phyloP scores from a whole-genome alignment of 2,888 invertebrate genomes.

The Melolontha melolontha region DNA sequence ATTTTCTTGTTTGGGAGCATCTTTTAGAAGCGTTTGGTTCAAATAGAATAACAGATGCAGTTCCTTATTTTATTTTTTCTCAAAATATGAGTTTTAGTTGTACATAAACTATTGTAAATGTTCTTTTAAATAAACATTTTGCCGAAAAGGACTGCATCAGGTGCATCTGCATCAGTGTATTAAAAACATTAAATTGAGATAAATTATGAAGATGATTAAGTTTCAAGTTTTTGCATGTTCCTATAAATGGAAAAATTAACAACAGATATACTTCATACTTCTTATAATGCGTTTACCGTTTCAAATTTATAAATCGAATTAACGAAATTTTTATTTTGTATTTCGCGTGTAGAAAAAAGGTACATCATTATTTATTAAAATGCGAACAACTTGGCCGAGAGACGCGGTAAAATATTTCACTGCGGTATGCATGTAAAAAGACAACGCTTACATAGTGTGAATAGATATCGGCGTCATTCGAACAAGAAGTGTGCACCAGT shows the following conservation, averaged over 20 bases:
- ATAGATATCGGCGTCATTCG: slow-evolving; percentile 14
- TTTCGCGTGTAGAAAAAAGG: slow-evolving; percentile 23
- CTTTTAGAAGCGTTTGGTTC: too few species aligned
- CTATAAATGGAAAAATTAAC: slow-evolving; percentile 4
- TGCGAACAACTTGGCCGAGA: slow-evolving; percentile 13
- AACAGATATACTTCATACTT: background rate
- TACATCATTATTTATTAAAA: slow-evolving; percentile 30
- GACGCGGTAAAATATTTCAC: slow-evolving; percentile 27
- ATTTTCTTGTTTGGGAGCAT: too few species aligned
- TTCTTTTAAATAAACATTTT: too few species aligned
- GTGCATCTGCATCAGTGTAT: too few species aligned
- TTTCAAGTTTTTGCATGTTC: too few species aligned
- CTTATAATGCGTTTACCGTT: slow-evolving; percentile 8
- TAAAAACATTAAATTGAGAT: too few species aligned
- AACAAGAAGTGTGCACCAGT: slow-evolving; percentile 26
- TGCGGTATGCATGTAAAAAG: slow-evolving; percentile 13
- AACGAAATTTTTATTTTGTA: slow-evolving; percentile 22
- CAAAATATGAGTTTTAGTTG: too few species aligned
- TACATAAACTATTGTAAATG: too few species aligned
- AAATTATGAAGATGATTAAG: too few species aligned
- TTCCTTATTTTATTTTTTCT: too few species aligned
- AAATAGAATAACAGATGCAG: too few species aligned
- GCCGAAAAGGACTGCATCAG: too few species aligned
- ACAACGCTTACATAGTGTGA: background rate
- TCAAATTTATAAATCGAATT: slow-evolving; percentile 23